Percentiles rank a stretch among this genome's conserved stretches.
phyloP scores from a whole-genome alignment of 2,113 vertebrate species.

The Muntiacus reevesi region DNA sequence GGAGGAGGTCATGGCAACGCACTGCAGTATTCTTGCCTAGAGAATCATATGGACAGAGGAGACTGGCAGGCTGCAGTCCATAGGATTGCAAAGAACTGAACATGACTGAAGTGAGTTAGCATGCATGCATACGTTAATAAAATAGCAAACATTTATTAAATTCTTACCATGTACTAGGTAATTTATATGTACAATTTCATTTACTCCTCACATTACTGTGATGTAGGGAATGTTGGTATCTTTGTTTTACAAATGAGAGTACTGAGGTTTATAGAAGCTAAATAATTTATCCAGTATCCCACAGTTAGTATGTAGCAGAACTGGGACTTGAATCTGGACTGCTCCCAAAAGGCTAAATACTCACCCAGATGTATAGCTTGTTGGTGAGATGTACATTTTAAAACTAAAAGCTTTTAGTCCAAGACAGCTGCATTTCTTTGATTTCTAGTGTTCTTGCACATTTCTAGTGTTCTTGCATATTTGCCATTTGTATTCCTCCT shows the following conservation, averaged over 20 bases:
- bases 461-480: background rate
- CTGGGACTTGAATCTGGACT: background rate
- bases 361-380: background rate
- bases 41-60: background rate
- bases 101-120: background rate
- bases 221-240: background rate
- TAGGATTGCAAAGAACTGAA: background rate
- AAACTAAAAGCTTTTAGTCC: background rate
- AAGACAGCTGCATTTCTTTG: background rate
- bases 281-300: background rate
- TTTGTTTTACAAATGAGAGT: background rate
- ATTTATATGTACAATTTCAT: background rate
- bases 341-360: background rate
- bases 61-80: background rate
- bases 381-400: background rate
- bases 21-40: background rate
- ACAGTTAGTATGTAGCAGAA: background rate
- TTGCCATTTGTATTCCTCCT: background rate
- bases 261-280: background rate
- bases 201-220: background rate
- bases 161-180: background rate
- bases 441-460: background rate
- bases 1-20: background rate
- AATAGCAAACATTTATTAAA: background rate
- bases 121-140: background rate